These are phyloP conservation scores for Acrocephalus scirpaceus DNA, from an alignment of 2,797 vertebrate genomes.

Conservation along the genomic window DNA sequence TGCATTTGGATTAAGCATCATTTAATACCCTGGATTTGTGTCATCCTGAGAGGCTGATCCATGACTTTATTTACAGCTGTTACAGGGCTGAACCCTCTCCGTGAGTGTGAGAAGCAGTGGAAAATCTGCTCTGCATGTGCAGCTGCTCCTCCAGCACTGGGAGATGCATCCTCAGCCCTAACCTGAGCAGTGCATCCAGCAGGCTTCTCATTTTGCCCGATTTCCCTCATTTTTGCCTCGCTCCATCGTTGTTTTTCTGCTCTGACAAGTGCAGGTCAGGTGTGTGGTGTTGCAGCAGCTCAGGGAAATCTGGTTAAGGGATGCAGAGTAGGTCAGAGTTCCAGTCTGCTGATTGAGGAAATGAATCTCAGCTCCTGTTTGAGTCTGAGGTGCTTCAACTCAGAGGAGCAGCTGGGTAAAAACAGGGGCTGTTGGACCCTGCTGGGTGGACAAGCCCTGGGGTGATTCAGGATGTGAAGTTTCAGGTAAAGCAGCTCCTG, in stretches of 20 bases:
- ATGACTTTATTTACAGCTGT: background rate
- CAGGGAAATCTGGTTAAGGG: background rate
- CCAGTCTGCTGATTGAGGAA: background rate
- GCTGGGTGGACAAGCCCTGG: background rate
- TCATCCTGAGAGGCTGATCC: background rate
- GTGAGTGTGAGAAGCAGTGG: background rate
- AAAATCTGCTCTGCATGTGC: background rate
- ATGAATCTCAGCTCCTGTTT: background rate
- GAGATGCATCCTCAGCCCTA: background rate
- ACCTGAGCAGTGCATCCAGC: background rate
- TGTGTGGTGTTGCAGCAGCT: background rate
- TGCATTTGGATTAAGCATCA: conserved; percentile 4
- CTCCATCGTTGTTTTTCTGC: accelerated
- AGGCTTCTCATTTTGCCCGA: background rate
- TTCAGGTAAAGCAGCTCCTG: background rate
- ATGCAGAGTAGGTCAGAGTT: background rate
- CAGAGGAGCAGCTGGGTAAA: background rate
- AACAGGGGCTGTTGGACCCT: background rate
- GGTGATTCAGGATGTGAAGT: background rate
- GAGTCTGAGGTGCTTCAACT: background rate
- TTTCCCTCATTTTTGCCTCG: background rate
- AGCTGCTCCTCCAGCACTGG: background rate
- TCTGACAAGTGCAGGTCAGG: background rate
- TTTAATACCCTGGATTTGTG: conserved; percentile 29
- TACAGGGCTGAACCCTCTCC: background rate